Conservation (phyloP, 2,113 vertebrate species). For the Paradoxurus hermaphroditus region DNA sequence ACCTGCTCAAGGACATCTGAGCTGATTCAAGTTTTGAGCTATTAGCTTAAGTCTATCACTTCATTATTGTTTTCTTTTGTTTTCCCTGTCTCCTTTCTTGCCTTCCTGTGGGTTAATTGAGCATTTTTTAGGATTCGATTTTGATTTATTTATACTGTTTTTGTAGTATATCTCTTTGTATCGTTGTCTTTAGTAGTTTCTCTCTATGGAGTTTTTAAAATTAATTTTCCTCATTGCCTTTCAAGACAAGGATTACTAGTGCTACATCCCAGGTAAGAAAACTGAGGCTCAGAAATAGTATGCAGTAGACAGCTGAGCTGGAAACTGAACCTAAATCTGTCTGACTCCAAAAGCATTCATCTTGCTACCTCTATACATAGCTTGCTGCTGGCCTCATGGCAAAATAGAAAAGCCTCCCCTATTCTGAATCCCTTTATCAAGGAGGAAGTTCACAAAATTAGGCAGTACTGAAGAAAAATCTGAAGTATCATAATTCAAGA, state of each 20-base stretch:
- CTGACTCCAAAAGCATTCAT: not conserved
- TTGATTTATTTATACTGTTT: not conserved
- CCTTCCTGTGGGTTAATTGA: not conserved
- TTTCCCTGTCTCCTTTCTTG: not conserved
- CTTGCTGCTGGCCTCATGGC: not conserved
- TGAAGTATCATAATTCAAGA: not conserved
- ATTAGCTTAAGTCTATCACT: not conserved
- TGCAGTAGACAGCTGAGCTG: not conserved
- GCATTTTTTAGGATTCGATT: not conserved
- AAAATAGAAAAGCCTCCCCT: not conserved
- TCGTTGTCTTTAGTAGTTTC: not conserved
- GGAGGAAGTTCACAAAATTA: not conserved
- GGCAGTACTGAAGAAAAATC: not conserved
- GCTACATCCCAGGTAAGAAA: not conserved
- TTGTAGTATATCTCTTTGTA: not conserved
- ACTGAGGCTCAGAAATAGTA: not conserved
- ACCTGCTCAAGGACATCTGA: not conserved
- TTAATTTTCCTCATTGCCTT: not conserved
- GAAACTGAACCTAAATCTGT: not conserved
- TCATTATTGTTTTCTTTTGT: not conserved
- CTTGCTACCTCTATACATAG: not conserved
- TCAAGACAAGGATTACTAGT: not conserved
- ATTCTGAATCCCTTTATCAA: not conserved
- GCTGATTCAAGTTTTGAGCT: not conserved
- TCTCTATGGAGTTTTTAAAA: not conserved